Evolutionary conservation across 2,888 invertebrate genomes (phyloP).

Genomic region (Alloscopus bannaensis): DNA sequence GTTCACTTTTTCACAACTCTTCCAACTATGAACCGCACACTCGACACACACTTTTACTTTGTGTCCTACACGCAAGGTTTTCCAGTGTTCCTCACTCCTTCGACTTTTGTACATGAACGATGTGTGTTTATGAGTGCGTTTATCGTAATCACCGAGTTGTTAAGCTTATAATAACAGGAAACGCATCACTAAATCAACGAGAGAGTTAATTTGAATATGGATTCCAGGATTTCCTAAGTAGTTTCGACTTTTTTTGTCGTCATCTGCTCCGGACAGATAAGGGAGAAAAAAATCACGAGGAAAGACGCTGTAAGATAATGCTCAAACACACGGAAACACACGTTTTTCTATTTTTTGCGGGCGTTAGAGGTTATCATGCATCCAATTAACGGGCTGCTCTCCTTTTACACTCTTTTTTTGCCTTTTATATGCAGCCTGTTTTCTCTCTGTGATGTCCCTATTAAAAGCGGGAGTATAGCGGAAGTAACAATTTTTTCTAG

Average conservation of each 20-base stretch:
- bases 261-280: slow-evolving; percentile 39
- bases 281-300: slow-evolving; percentile 16
- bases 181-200: slow-evolving; percentile 26
- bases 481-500: slow-evolving; percentile 29
- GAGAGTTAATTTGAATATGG: slow-evolving; percentile 1
- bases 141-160: slow-evolving; percentile 17
- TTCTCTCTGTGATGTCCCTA: slow-evolving; percentile 19
- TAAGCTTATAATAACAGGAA: slow-evolving; percentile 23
- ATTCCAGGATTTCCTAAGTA: background rate
- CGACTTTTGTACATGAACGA: background rate
- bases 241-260: background rate
- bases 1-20: too few relatives aligned
- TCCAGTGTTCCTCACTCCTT: background rate
- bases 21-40: too few relatives aligned
- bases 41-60: too few relatives aligned
- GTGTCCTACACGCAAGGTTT: background rate
- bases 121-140: background rate
- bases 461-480: slow-evolving; percentile 14
- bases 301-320: slow-evolving; percentile 15
- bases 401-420: slow-evolving; percentile 21
- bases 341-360: too few relatives aligned
- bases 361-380: slow-evolving; percentile 48
- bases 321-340: too few relatives aligned
- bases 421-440: too few relatives aligned
- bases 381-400: slow-evolving; percentile 43